These are phyloP conservation scores for Eilema depressum DNA, from an alignment of 2,888 invertebrate genomes.

Conservation along the genomic window DNA sequence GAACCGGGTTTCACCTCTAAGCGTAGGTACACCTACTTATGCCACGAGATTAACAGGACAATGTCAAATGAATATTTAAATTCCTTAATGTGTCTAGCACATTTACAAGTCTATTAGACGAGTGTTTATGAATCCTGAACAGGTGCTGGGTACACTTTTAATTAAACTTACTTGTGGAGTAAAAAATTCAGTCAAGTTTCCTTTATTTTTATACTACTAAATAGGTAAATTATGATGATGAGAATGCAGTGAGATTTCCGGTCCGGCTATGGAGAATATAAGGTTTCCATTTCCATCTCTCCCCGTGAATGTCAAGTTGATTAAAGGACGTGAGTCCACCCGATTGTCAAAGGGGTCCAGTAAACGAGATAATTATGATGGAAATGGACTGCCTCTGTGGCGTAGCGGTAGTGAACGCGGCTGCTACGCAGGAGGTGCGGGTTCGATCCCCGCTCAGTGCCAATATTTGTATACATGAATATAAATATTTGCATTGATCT, in stretches of 20 bases:
- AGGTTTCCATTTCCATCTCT: no score
- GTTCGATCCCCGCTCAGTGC: no score
- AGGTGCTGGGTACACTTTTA: background rate
- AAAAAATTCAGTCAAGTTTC: background rate
- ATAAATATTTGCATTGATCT: no score
- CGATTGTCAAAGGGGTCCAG: no score
- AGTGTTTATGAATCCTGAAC: conserved; percentile 4
- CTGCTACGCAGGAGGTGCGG: no score
- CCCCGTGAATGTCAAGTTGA: no score
- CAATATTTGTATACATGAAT: no score
- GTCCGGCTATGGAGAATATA: no score
- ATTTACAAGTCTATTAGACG: conserved; percentile 2
- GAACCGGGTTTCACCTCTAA: background rate
- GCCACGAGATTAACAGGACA: background rate
- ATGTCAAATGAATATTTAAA: conserved; percentile 4
- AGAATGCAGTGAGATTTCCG: background rate
- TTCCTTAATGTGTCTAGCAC: conserved; percentile 1
- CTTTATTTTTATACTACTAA: background rate
- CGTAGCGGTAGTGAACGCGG: no score
- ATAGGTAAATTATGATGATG: background rate
- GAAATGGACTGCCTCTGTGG: no score
- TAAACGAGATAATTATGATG: no score
- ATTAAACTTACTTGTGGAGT: background rate
- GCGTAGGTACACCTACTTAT: background rate
- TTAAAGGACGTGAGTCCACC: no score